Base-by-base conservation (phyloP, 1,140 invertebrate species). In the Diorhabda carinulata region DNA sequence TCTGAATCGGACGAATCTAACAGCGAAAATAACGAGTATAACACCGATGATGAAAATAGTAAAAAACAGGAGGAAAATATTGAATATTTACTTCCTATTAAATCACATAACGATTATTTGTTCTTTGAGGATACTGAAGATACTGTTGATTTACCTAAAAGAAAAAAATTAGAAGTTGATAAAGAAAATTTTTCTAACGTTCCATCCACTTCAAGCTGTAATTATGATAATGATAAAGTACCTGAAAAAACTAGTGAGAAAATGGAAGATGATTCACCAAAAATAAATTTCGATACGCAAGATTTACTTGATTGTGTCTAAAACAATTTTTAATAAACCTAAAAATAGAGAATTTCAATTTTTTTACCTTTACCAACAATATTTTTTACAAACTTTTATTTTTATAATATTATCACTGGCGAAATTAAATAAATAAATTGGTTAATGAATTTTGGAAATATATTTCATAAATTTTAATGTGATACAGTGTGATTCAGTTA, bases 221-320 rank as follows among this genome's bases (percentile, higher is more conserved):
- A 43, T 40, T 9, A 57, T 3, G 40, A 57, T 40, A 4, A 57
- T 57, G 56, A 65, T 41, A 25, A 25, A n/a, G 25, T n/a, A 65
- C 40, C 41, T 8, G 52, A 56, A 65, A 56, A 9, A n/a, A 44
- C 52, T 7, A 43, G 10, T 65, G 64, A 4, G 0, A 61, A 65
- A 57, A 57, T 9, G 42, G 3, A 9, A 57, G 47, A 65, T 2
- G 41, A 57, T 57, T 57, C 64, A 41, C 64, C 47, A 56, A 57
- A 56, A 47, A 52, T 57, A 56, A 41, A 25, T 65, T 65, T 65
- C 41, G 57, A 45, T 43, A 65, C 64, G 4, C 64, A 65, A 57
- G 64, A 65, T 40, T 57, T 65, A 5, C 43, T 65, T 8, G 64
- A 65, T 57, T 10, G 47, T 41, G 57, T 65, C 5, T 65, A 65